These are phyloP conservation scores for Heliocidaris tuberculata DNA, from an alignment of 35 echinoderm and acorn worm species.

Conservation along the genomic window DNA sequence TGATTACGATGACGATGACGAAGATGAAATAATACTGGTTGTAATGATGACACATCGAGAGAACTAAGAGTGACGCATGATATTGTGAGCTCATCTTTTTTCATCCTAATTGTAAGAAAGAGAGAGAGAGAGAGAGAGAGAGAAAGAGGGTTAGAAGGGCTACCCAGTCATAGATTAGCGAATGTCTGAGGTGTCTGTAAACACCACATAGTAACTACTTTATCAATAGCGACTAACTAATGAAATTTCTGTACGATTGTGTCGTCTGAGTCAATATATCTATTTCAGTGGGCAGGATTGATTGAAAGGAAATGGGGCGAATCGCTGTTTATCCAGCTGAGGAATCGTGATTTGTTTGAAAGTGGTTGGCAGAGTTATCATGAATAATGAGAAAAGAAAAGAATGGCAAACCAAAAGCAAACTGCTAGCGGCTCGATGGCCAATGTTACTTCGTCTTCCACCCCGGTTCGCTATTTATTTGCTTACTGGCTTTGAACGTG, in stretches of 20 bases:
- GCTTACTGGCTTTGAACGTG: constrained; percentile 5
- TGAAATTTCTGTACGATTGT: neutral
- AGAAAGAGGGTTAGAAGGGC: too few relatives aligned
- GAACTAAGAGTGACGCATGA: too few relatives aligned
- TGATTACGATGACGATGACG: too few relatives aligned
- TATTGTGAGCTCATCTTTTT: too few relatives aligned
- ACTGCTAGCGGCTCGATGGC: constrained; percentile 32
- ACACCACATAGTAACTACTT: neutral
- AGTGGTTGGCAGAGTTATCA: constrained; percentile 12
- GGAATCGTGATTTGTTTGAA: constrained; percentile 19
- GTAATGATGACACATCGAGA: too few relatives aligned
- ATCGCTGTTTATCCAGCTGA: constrained; percentile 47
- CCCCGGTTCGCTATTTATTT: neutral
- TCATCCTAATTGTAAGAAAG: too few relatives aligned
- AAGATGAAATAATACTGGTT: too few relatives aligned
- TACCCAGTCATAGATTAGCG: too few relatives aligned
- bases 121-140: too few relatives aligned
- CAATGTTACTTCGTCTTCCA: neutral
- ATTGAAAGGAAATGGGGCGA: constrained; percentile 37
- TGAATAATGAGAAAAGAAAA: constrained; percentile 23
- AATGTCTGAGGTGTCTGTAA: neutral
- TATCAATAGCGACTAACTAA: constrained; percentile 3
- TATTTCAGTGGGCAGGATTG: constrained; percentile 4
- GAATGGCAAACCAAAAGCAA: constrained; percentile 14
- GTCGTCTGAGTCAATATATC: constrained; percentile 44